phyloP scores from a whole-genome alignment of 2,888 invertebrate genomes.

The Nymphalis polychloros region DNA sequence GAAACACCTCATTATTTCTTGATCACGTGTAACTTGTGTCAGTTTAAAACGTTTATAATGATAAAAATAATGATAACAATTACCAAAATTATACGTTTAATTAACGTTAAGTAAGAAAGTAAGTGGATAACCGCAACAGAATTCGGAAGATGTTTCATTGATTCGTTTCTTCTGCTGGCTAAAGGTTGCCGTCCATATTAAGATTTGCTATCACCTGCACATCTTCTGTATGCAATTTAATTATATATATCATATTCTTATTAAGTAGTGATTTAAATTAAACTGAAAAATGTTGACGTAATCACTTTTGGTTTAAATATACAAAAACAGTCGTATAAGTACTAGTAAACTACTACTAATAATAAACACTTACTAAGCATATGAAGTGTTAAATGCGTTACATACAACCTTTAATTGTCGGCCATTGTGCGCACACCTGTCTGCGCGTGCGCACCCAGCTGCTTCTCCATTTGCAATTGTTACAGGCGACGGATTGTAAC shows the following conservation, averaged over 20 bases:
- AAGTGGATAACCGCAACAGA: conserved; percentile 37
- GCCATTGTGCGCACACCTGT: conserved; percentile 44
- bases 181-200: conserved; percentile 10
- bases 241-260: not conserved
- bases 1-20: conserved; percentile 30
- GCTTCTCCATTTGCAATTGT: conserved; percentile 39
- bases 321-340: too few relatives aligned
- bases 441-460: conserved; percentile 43
- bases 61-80: conserved; percentile 33
- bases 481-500: conserved; percentile 28
- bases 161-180: conserved; percentile 35
- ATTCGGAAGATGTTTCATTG: conserved; percentile 37
- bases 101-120: conserved; percentile 35
- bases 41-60: conserved; percentile 19
- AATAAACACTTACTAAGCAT: not conserved
- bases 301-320: too few relatives aligned
- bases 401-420: conserved; percentile 21
- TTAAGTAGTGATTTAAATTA: not conserved
- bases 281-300: not conserved
- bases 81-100: conserved; percentile 37
- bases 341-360: too few relatives aligned
- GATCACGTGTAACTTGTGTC: conserved; percentile 28
- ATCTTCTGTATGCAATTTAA: not conserved
- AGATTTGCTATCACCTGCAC: not conserved
- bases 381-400: conserved; percentile 8